Evolutionary conservation across 2,888 invertebrate genomes (phyloP).

Genomic region (Drosophila nigricruria): DNA sequence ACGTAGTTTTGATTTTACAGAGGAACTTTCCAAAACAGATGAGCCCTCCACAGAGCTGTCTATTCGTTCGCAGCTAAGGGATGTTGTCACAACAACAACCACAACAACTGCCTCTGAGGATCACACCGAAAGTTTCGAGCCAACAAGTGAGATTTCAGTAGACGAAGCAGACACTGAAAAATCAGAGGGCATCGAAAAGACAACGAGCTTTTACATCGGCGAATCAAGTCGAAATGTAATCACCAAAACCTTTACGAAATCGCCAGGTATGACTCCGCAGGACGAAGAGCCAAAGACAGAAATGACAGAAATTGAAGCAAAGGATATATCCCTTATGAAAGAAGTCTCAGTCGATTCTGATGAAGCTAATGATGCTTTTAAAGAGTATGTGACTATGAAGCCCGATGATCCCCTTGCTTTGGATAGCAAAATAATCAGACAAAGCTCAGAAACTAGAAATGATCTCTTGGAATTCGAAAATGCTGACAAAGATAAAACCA

Average conservation of each 20-base stretch:
- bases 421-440: conserved; percentile 80
- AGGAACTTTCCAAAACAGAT: conserved; percentile 80
- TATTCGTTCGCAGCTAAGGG: conserved; percentile 68
- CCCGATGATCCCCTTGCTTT: conserved; percentile 50
- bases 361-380: conserved; percentile 78
- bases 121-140: conserved; percentile 78
- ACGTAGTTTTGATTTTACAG: conserved; percentile 82
- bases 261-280: conserved; percentile 61
- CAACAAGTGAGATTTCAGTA: conserved; percentile 78
- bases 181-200: conserved; percentile 64
- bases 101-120: conserved; percentile 79
- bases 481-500: conserved; percentile 61
- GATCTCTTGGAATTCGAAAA: conserved; percentile 81
- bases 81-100: conserved; percentile 66
- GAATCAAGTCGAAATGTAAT: conserved; percentile 85
- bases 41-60: conserved; percentile 81
- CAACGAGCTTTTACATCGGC: conserved; percentile 85
- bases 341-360: conserved; percentile 79
- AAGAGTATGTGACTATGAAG: conserved; percentile 81
- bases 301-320: conserved; percentile 65
- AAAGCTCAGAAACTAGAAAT: conserved; percentile 84
- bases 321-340: conserved; percentile 70
- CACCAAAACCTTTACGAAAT: conserved; percentile 79
- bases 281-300: conserved; percentile 56
- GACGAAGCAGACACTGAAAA: conserved; percentile 77